A percentile compares a stretch with the other conserved stretches of the same genome.
Conservation (phyloP, 2,797 vertebrate species). For the Tokudaia muenninki region DNA sequence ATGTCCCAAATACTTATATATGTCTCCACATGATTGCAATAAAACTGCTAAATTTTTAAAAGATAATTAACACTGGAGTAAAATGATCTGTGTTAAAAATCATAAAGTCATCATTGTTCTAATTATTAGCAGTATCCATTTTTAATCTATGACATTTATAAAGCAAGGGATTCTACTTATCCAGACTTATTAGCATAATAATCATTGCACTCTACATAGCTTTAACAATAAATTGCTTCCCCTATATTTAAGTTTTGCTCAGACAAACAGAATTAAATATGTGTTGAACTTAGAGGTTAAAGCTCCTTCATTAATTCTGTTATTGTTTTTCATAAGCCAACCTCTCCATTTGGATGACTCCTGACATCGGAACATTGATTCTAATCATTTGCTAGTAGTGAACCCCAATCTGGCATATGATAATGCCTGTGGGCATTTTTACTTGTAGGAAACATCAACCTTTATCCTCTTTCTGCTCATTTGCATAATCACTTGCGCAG, state of each 20-base stretch:
- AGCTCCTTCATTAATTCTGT: constrained; percentile 81
- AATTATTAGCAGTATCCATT: constrained; percentile 83
- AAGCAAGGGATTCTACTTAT: constrained; percentile 84
- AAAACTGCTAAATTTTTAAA: constrained; percentile 80
- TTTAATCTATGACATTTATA: constrained; percentile 86
- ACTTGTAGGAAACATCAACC: constrained; percentile 73
- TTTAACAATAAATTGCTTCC: constrained; percentile 84
- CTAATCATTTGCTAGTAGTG: constrained; percentile 73
- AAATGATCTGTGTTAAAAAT: constrained; percentile 80
- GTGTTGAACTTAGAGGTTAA: constrained; percentile 82
- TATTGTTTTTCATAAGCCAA: constrained; percentile 76
- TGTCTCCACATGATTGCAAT: constrained; percentile 81
- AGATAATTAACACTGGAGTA: constrained; percentile 82
- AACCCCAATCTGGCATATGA: constrained; percentile 23
- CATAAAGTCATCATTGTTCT: constrained; percentile 80
- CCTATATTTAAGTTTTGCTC: constrained; percentile 85
- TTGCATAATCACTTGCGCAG: constrained; percentile 74
- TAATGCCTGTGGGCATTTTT: constrained; percentile 58
- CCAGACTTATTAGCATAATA: constrained; percentile 87
- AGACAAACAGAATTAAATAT: constrained; percentile 86
- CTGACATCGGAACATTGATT: constrained; percentile 74
- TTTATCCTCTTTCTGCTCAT: constrained; percentile 56
- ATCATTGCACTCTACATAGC: constrained; percentile 81
- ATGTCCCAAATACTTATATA: constrained; percentile 81
- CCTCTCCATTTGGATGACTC: constrained; percentile 66